phyloP scores from a whole-genome alignment of 2,113 vertebrate species.

The Macaca nemestrina region DNA sequence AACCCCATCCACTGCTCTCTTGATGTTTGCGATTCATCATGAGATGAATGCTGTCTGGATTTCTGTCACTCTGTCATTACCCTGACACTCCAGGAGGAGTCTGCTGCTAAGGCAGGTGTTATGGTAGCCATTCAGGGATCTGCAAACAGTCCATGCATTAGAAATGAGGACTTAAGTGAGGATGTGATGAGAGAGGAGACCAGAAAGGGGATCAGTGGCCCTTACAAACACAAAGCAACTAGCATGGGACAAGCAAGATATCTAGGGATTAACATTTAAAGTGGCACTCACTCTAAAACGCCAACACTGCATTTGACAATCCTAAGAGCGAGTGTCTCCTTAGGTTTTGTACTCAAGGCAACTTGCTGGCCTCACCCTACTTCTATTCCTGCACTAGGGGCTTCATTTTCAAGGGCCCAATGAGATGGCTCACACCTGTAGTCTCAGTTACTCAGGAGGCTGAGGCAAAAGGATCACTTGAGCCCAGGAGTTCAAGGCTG shows the following conservation, averaged over 20 bases:
- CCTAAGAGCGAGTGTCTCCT: background rate
- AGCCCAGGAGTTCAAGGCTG: too few species aligned
- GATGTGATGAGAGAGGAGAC: background rate
- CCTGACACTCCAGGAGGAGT: background rate
- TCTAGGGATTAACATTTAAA: background rate
- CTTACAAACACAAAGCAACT: background rate
- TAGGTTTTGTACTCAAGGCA: background rate
- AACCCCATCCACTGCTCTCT: background rate
- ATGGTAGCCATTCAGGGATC: background rate
- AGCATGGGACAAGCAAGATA: background rate
- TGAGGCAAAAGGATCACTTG: too few species aligned
- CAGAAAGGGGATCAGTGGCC: background rate
- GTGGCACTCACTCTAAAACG: background rate
- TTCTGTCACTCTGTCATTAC: background rate
- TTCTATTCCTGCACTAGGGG: background rate
- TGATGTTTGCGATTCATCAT: conserved; percentile 16
- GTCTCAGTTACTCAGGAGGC: too few species aligned
- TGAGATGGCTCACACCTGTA: too few species aligned
- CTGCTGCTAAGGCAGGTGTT: background rate
- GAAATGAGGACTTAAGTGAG: background rate
- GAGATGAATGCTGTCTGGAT: background rate
- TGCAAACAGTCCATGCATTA: background rate
- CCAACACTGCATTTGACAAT: background rate
- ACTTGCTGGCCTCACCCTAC: background rate
- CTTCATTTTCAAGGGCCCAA: background rate